Percentiles rank a stretch among this genome's conserved stretches.
phyloP scores from a whole-genome alignment of 2,797 vertebrate species.

The Tragelaphus oryx region DNA sequence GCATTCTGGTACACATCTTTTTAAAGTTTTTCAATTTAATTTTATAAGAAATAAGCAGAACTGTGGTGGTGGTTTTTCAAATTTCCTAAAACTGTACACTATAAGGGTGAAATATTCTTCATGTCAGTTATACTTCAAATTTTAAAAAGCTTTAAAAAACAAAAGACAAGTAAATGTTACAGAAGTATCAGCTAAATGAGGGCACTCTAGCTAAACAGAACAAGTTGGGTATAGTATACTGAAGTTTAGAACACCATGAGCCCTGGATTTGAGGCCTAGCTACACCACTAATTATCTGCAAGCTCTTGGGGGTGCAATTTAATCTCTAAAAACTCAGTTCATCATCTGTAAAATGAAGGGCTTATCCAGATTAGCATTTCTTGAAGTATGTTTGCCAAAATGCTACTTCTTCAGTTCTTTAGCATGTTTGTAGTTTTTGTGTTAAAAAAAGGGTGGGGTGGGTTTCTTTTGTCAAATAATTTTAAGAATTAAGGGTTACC shows the following conservation, averaged over 20 bases:
- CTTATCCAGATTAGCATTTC: not conserved
- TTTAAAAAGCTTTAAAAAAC: not conserved
- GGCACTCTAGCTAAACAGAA: not conserved
- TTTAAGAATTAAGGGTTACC: not conserved
- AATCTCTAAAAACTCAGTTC: not conserved
- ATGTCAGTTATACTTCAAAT: not conserved
- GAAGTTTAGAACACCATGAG: not conserved
- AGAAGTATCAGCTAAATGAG: not conserved
- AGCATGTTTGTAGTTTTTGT: not conserved
- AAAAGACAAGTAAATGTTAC: not conserved
- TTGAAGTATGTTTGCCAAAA: not conserved
- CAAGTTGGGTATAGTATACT: not conserved
- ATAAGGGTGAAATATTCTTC: not conserved
- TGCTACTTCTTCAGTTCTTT: not conserved
- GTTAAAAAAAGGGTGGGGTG: not conserved
- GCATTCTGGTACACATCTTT: not conserved
- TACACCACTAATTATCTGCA: not conserved
- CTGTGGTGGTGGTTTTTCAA: not conserved
- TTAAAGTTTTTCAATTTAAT: not conserved
- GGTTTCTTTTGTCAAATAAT: not conserved
- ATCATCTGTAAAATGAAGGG: not conserved
- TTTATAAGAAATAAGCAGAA: not conserved
- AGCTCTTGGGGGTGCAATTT: not conserved
- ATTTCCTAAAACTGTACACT: not conserved
- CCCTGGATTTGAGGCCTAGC: not conserved